Evolutionary conservation across 2,888 invertebrate genomes (phyloP), one percentile per base, ranked within the genome.

Genomic region (Hypena proboscidalis): DNA sequence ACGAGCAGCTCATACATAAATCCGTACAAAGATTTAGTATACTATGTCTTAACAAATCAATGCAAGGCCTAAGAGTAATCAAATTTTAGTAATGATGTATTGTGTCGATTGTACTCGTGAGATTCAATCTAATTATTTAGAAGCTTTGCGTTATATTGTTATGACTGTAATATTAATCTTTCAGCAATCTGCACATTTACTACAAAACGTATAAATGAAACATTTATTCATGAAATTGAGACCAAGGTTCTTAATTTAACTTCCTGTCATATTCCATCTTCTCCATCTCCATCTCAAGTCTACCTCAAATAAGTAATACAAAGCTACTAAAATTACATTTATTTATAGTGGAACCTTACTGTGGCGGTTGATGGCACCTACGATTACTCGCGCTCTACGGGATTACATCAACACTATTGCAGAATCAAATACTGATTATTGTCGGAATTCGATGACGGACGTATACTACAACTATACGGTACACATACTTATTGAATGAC

Each of bases 351-450:
- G 42, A 58, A 52, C 44, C 47, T 53, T 45, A 50, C 25, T 40
- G 57, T 61, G 61, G 69, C 66, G 59, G 58, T 69, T 69, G 67
- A 71, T 63, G 68, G 67, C 56, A 63, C 41, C 33, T 51, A 51
- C 41, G 58, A 53, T 50, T 39, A 58, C 49, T 50, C 63, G 47
- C 49, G 51, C 23, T 25, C 42, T 27, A 42, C 17, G 29, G 36
- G 22, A 40, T 46, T 35, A 17, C 32, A 44, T 62, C 58, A 61
- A 69, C 66, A 39, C 39, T 8, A 9, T 7, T 8, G 22, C 14
- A 4, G n/a, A 2, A 22, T 14, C n/a, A 5, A 9, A 11, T 11
- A 34, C 8, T 15, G 7, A 20, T 69, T 65, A 67, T 57, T 67
- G 58, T 66, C 58, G 41, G 55, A 32, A 54, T 49, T 63, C 58